These are phyloP conservation scores for Silurus glanis DNA, from an alignment of 2,113 vertebrate genomes.

Conservation along the genomic window DNA sequence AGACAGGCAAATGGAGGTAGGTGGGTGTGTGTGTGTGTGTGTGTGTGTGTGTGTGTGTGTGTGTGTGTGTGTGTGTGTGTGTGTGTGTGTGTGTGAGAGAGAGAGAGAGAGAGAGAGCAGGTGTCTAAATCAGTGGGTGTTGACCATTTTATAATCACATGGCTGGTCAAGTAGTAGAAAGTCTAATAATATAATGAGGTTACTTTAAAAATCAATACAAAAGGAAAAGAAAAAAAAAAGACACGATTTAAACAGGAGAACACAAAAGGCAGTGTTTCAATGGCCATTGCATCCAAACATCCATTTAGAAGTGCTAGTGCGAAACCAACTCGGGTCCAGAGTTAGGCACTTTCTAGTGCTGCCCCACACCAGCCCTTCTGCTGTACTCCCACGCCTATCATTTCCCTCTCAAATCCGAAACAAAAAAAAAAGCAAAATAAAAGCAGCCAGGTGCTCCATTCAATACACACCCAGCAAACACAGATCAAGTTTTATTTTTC, in stretches of 20 bases:
- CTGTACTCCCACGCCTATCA: background rate
- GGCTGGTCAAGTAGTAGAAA: slow-evolving; percentile 8
- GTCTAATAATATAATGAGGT: background rate
- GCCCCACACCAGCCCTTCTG: background rate
- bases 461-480: background rate
- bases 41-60: slow-evolving; percentile 61
- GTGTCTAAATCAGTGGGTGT: slow-evolving; percentile 17
- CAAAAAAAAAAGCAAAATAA: background rate
- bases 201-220: background rate
- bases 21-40: slow-evolving; percentile 32
- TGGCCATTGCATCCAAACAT: background rate
- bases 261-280: background rate
- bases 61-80: slow-evolving; percentile 34
- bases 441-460: background rate
- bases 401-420: background rate
- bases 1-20: slow-evolving; percentile 74
- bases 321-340: background rate
- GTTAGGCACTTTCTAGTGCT: background rate
- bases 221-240: background rate
- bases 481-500: background rate
- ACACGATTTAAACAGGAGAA: background rate
- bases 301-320: background rate
- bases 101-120: background rate
- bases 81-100: slow-evolving; percentile 31
- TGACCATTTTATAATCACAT: background rate